Evolutionary conservation across 2,888 invertebrate species (phyloP).

Genomic region (Macaria liturata): DNA sequence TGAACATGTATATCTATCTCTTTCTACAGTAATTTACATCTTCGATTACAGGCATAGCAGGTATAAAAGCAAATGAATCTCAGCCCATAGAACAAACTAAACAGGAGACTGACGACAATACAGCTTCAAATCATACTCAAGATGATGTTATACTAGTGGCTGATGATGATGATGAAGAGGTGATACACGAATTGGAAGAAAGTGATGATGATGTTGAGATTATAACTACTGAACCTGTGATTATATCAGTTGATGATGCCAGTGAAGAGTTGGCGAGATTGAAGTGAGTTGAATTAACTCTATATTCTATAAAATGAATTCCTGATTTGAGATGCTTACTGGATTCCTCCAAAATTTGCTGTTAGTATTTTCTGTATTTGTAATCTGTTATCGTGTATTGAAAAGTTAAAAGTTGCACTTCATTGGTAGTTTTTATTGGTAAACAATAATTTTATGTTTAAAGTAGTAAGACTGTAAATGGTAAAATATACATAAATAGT

Average conservation of each 20-base stretch:
- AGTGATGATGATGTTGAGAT: constrained; percentile 33
- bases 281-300: constrained; percentile 21
- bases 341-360: too few species aligned
- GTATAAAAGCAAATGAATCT: constrained; percentile 55
- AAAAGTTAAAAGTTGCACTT: too few species aligned
- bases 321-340: too few species aligned
- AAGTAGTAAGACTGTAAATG: too few species aligned
- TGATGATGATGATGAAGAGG: constrained; percentile 41
- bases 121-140: constrained; percentile 30
- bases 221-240: constrained; percentile 28
- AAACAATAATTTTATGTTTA: too few species aligned
- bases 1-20: too few species aligned
- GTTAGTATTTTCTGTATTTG: too few species aligned
- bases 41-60: constrained; percentile 58
- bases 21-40: too few species aligned
- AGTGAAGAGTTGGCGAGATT: constrained; percentile 32
- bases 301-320: too few species aligned
- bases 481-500: too few species aligned
- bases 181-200: constrained; percentile 41
- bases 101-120: constrained; percentile 37
- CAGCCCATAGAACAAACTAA: constrained; percentile 33
- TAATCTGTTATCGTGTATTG: too few species aligned
- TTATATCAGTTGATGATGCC: constrained; percentile 35
- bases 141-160: constrained; percentile 39
- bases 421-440: too few species aligned